Percentiles rank a stretch among this genome's conserved stretches.
Evolutionary conservation across 2,888 invertebrate species (phyloP).

Genomic region (Incurvaria masculella): DNA sequence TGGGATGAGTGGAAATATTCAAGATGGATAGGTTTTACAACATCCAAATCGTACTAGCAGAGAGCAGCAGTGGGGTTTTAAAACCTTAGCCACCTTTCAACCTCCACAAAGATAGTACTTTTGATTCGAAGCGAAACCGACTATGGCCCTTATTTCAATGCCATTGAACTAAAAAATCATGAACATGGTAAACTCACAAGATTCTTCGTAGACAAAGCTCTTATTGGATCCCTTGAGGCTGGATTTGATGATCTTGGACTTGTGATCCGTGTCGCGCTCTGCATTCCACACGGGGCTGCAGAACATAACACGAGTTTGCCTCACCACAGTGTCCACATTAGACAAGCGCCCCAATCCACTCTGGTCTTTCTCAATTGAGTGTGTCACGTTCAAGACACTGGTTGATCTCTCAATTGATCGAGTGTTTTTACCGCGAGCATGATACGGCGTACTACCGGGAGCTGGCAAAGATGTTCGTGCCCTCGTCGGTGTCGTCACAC

Average conservation of each 20-base stretch:
- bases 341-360: constrained; percentile 18
- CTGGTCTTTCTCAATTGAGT: constrained; percentile 35
- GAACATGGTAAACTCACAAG: too few relatives aligned
- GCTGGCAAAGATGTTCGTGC: constrained; percentile 25
- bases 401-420: constrained; percentile 23
- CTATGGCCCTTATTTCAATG: too few relatives aligned
- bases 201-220: constrained; percentile 42
- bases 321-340: constrained; percentile 20
- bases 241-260: constrained; percentile 42
- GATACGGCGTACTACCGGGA: constrained; percentile 41
- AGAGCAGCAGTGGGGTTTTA: too few relatives aligned
- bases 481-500: constrained; percentile 26
- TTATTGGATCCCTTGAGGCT: constrained; percentile 49
- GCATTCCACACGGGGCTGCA: constrained; percentile 40
- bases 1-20: too few relatives aligned
- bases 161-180: too few relatives aligned
- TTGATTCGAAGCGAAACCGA: too few relatives aligned
- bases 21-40: too few relatives aligned
- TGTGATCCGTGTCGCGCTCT: constrained; percentile 24
- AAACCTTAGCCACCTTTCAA: too few relatives aligned
- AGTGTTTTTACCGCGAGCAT: constrained; percentile 20
- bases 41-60: too few relatives aligned
- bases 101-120: not conserved
- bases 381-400: constrained; percentile 29
- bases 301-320: constrained; percentile 41